A percentile compares a stretch with the other conserved stretches of the same genome.
These are phyloP conservation scores for Leptinotarsa peninsularis DNA, from an alignment of 2,888 invertebrate genomes.

Conservation along the genomic window DNA sequence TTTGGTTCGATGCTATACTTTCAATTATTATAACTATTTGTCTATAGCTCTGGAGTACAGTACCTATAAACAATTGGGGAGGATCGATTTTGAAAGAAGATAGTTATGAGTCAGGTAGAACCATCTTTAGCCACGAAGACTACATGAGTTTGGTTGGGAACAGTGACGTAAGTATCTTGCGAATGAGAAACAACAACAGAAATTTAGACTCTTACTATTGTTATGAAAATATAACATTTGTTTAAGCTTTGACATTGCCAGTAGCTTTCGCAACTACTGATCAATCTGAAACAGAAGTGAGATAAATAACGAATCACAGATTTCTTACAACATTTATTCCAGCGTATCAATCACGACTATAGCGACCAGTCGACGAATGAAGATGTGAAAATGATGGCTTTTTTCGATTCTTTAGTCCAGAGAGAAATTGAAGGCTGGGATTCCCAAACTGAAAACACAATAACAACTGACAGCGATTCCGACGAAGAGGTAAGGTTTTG, in stretches of 20 bases:
- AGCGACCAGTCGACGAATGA: conserved; percentile 88
- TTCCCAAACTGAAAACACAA: conserved; percentile 57
- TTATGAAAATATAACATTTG: no score
- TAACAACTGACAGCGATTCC: conserved; percentile 59
- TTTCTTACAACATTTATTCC: conserved; percentile 48
- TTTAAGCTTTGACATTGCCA: no score
- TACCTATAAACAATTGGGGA: conserved; percentile 77
- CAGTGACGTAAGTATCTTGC: conserved; percentile 71
- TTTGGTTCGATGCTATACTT: background rate
- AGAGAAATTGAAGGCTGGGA: conserved; percentile 86
- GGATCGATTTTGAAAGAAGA: conserved; percentile 73
- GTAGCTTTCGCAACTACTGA: no score
- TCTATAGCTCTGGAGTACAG: conserved; percentile 82
- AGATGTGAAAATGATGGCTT: conserved; percentile 96
- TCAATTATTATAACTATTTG: background rate
- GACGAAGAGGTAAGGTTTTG: conserved; percentile 41
- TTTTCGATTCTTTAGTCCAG: conserved; percentile 93
- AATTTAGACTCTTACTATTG: no score
- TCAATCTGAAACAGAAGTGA: no score
- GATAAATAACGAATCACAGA: background rate
- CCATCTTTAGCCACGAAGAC: conserved; percentile 83
- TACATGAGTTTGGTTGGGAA: conserved; percentile 85
- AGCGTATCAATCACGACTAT: conserved; percentile 89
- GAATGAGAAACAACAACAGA: background rate
- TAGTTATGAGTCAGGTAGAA: conserved; percentile 72